phyloP scores from a whole-genome alignment of 2,113 vertebrate genomes.

The Heterotis niloticus region DNA sequence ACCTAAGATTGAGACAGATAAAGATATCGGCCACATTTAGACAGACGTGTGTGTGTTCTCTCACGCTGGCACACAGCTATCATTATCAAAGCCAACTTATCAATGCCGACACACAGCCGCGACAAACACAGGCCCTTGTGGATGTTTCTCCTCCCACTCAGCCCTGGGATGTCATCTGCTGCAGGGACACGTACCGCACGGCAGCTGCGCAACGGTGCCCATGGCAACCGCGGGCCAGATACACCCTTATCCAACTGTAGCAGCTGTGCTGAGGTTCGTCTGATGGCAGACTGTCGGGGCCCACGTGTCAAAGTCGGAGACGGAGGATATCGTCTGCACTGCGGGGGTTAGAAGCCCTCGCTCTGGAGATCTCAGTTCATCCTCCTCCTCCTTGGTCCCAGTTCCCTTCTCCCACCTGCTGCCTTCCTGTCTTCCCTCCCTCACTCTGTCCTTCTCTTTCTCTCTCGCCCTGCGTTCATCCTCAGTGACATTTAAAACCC shows the following conservation, averaged over 20 bases:
- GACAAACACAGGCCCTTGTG: constrained; percentile 39
- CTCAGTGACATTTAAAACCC: constrained; percentile 68
- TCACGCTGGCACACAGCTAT: constrained; percentile 26
- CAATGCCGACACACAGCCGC: constrained; percentile 58
- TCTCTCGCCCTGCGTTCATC: constrained; percentile 39
- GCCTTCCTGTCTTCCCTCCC: constrained; percentile 49
- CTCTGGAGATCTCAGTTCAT: constrained; percentile 17
- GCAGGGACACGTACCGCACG: constrained; percentile 71
- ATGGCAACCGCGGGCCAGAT: constrained; percentile 90
- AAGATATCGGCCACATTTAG: background rate
- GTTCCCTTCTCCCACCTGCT: constrained; percentile 45
- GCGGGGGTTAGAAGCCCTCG: constrained; percentile 56
- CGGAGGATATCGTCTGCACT: constrained; percentile 60
- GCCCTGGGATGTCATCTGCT: constrained; percentile 55
- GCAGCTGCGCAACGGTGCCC: constrained; percentile 82
- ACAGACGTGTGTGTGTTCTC: background rate
- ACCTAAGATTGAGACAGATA: no score
- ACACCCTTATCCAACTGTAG: constrained; percentile 87
- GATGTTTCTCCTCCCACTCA: constrained; percentile 32
- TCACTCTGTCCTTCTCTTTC: constrained; percentile 39
- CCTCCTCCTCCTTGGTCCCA: constrained; percentile 43
- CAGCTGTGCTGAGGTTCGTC: constrained; percentile 74
- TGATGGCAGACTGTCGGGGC: constrained; percentile 60
- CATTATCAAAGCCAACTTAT: constrained; percentile 42
- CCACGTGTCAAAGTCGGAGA: constrained; percentile 73